Percentiles rank a stretch among this genome's conserved stretches.
Conservation (phyloP, 2,888 invertebrate genomes). For the Nowickia ferox region DNA sequence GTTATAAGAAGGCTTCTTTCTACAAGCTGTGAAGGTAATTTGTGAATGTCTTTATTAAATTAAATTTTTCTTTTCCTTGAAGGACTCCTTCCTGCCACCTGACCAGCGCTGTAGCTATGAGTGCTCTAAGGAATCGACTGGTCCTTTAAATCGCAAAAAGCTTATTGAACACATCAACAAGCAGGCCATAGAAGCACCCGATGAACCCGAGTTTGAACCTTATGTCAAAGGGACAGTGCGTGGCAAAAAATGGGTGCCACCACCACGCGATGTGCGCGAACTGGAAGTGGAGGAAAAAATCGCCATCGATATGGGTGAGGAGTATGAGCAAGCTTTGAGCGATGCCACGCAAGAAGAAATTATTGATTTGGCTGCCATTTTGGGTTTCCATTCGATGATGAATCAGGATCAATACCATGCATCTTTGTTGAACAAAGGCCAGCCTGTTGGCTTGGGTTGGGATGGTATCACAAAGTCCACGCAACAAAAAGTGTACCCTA, state of each 20-base stretch:
- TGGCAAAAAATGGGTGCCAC: conserved; percentile 96
- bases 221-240: conserved; percentile 94
- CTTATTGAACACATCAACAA: conserved; percentile 98
- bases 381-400: conserved; percentile 99
- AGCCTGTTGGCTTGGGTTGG: conserved; percentile 95
- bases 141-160: conserved; percentile 97
- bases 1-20: too few relatives aligned
- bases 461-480: conserved; percentile 97
- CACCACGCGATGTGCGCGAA: conserved; percentile 88
- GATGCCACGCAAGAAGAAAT: conserved; percentile 97
- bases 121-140: conserved; percentile 97
- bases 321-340: conserved; percentile 95
- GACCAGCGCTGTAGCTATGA: conserved; percentile 97
- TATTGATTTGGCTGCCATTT: conserved; percentile 98
- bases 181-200: conserved; percentile 98
- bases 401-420: conserved; percentile 99
- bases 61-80: neutral
- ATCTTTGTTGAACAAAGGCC: conserved; percentile 95
- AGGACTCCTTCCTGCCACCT: conserved; percentile 99
- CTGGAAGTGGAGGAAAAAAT: conserved; percentile 95
- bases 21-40: too few relatives aligned
- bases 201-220: conserved; percentile 97
- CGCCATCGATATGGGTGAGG: conserved; percentile 95
- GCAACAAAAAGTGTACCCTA: conserved; percentile 94
- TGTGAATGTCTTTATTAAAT: too few relatives aligned